A percentile compares a stretch with the other conserved stretches of the same genome.
phyloP scores from a whole-genome alignment of 2,797 vertebrate species.

The Hozukius guyotensis region DNA sequence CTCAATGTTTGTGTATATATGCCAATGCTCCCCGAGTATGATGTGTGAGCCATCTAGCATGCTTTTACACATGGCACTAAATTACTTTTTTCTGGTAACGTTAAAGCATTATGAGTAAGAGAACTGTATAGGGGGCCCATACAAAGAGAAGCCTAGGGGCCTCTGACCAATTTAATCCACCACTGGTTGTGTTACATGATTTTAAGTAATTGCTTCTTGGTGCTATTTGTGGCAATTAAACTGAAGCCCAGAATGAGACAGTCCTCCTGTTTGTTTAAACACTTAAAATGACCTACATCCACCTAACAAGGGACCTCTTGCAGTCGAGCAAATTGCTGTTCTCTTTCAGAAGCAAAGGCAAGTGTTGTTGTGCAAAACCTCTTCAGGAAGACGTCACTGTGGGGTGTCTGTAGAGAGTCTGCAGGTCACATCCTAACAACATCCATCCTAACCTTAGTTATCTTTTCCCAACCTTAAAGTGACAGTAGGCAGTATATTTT shows the following conservation, averaged over 20 bases:
- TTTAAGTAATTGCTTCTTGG: neutral
- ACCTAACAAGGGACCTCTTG: neutral
- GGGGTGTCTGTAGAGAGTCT: neutral
- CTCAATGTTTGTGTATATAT: no score
- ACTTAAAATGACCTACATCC: neutral
- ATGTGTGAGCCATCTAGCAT: no score
- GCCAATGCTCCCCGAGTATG: no score
- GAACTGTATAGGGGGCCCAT: no score
- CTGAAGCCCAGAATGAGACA: neutral
- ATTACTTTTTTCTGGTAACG: no score
- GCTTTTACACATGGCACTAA: no score
- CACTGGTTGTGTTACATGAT: neutral
- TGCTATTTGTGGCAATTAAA: neutral
- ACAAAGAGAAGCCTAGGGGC: no score
- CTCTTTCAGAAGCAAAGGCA: neutral
- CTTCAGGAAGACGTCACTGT: neutral
- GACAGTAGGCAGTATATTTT: no score
- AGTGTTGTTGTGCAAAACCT: neutral
- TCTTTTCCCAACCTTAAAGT: neutral
- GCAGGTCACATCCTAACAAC: neutral
- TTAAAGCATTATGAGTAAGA: no score
- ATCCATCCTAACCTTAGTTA: neutral
- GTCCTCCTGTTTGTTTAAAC: neutral
- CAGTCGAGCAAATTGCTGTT: neutral
- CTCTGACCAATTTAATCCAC: no score